Conservation (phyloP, 2,113 vertebrate genomes). For the Holacanthus passer region DNA sequence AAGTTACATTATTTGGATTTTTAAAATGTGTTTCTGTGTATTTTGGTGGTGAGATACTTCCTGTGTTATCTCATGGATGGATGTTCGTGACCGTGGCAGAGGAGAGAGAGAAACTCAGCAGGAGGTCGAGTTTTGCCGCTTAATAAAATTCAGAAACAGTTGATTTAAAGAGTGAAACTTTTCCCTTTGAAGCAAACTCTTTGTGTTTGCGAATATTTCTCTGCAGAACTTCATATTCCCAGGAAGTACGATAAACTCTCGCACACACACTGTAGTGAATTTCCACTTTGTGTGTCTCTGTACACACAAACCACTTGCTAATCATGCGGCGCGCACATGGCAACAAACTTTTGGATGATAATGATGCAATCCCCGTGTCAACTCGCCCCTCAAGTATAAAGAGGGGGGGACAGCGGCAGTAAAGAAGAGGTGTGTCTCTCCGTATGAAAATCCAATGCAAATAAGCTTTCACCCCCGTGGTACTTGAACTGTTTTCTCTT, state of each 20-base stretch:
- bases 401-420: slow-evolving; percentile 82
- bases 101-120: neutral
- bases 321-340: slow-evolving; percentile 89
- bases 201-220: slow-evolving; percentile 40
- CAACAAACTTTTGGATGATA: slow-evolving; percentile 94
- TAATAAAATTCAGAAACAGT: slow-evolving; percentile 11
- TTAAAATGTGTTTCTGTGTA: too few relatives aligned
- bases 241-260: slow-evolving; percentile 37
- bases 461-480: slow-evolving; percentile 99
- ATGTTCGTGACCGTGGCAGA: neutral
- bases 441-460: slow-evolving; percentile 99
- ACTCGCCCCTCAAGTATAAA: slow-evolving; percentile 92
- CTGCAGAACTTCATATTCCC: slow-evolving; percentile 60
- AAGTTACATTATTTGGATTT: too few relatives aligned
- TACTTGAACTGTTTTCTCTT: slow-evolving; percentile 99
- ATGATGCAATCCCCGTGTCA: slow-evolving; percentile 94
- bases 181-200: slow-evolving; percentile 48
- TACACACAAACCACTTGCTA: slow-evolving; percentile 84
- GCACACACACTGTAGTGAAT: slow-evolving; percentile 11
- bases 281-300: slow-evolving; percentile 8
- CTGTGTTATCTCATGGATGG: too few relatives aligned
- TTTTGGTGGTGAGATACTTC: too few relatives aligned
- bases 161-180: slow-evolving; percentile 46
- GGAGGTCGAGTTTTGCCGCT: neutral
- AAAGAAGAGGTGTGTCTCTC: slow-evolving; percentile 92